phyloP scores from a whole-genome alignment of 2,113 vertebrate genomes.

The Astatoreochromis straeleni region DNA sequence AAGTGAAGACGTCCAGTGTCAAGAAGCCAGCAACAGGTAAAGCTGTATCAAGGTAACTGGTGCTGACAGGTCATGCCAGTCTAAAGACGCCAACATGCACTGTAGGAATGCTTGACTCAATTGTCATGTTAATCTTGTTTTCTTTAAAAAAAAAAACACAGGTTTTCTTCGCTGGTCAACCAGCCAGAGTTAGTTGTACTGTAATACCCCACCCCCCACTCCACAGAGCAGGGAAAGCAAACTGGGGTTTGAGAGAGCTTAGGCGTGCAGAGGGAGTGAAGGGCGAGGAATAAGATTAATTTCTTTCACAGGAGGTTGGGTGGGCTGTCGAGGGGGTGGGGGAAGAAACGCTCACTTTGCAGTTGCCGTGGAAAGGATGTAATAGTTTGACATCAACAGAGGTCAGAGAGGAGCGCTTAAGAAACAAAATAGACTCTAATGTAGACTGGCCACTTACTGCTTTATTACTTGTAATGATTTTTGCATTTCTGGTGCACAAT shows the following conservation, averaged over 20 bases:
- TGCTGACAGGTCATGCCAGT: neutral
- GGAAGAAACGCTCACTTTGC: constrained; percentile 39
- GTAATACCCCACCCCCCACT: constrained; percentile 45
- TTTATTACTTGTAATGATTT: neutral
- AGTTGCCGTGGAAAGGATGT: constrained; percentile 13
- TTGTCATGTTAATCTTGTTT: constrained; percentile 8
- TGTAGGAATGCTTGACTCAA: neutral
- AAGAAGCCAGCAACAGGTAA: neutral
- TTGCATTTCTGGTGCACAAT: neutral
- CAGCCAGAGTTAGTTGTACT: constrained; percentile 26
- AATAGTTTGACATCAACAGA: neutral
- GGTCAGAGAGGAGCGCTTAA: neutral
- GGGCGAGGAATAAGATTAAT: constrained; percentile 71
- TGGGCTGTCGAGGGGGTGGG: constrained; percentile 14
- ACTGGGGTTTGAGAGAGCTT: constrained; percentile 55
- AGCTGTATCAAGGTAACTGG: neutral
- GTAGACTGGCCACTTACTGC: neutral
- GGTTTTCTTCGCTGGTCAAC: constrained; percentile 23
- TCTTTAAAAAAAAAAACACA: neutral
- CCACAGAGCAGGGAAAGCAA: constrained; percentile 21
- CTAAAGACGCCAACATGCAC: neutral
- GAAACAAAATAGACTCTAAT: neutral
- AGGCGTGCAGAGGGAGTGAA: constrained; percentile 58
- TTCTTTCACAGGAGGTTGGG: constrained; percentile 51
- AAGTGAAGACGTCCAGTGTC: neutral